Percentiles rank a stretch among this genome's conserved stretches.
phyloP scores from a whole-genome alignment of 2,888 invertebrate genomes.

The Heteromurus nitidus region DNA sequence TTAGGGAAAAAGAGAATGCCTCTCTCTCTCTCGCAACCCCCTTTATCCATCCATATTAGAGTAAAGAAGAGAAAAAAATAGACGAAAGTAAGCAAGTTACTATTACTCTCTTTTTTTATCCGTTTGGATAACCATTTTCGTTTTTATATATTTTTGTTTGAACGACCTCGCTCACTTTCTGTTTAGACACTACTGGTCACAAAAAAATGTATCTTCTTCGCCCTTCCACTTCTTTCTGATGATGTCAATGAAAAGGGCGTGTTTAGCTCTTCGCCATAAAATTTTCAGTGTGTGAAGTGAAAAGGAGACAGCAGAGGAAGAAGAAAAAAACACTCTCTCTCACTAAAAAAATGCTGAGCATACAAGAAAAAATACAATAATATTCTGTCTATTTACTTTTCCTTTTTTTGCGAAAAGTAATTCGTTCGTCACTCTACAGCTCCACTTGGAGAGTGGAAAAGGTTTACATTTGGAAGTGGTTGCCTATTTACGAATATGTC shows the following conservation, averaged over 20 bases:
- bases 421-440: no score
- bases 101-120: no score
- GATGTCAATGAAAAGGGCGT: constrained; percentile 26
- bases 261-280: constrained; percentile 7
- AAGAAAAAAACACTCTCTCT: not conserved
- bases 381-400: constrained; percentile 20
- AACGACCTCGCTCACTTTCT: not conserved
- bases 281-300: not conserved
- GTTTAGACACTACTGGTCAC: not conserved
- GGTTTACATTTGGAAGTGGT: no score
- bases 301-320: not conserved
- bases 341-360: constrained; percentile 11
- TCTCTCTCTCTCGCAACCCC: no score
- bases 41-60: no score
- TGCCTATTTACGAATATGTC: no score
- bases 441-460: no score
- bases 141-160: no score
- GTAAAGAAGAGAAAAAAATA: no score
- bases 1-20: constrained; percentile 13
- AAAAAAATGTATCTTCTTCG: not conserved
- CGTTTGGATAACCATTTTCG: no score
- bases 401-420: not conserved
- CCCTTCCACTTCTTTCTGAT: not conserved
- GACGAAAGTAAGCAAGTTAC: no score
- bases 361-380: constrained; percentile 7